Conservation (phyloP, 53 echinoderm and acorn worm genomes). For the Stichopus horrens region DNA sequence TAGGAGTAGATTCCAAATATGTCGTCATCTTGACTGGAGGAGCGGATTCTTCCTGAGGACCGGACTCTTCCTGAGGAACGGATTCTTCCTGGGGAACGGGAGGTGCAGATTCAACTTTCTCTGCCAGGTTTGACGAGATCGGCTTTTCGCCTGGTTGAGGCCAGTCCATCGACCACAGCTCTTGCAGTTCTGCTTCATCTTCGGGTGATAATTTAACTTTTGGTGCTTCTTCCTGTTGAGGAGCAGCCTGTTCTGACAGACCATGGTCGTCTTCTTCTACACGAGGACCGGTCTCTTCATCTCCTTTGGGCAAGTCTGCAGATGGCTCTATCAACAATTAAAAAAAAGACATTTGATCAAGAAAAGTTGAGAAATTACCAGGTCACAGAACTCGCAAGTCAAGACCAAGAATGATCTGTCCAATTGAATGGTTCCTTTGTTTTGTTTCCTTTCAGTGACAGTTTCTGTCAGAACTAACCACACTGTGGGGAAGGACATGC, state of each 20-base stretch:
- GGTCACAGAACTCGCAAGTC: background rate
- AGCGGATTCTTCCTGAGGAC: conserved; percentile 31
- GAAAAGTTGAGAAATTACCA: background rate
- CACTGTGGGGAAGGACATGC: too few relatives aligned
- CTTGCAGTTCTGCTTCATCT: conserved; percentile 62
- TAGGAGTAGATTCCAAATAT: conserved; percentile 7
- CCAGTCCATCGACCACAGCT: conserved; percentile 65
- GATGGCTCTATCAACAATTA: background rate
- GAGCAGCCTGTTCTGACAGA: conserved; percentile 63
- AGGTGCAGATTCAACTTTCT: conserved; percentile 37
- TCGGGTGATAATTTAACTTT: conserved; percentile 55
- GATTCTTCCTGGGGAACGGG: conserved; percentile 20
- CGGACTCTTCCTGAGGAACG: background rate
- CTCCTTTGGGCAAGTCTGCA: conserved; percentile 50
- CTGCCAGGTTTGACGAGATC: background rate
- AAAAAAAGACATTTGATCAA: background rate
- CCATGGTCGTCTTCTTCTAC: conserved; percentile 57
- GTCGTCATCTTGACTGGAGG: conserved; percentile 6
- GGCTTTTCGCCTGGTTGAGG: conserved; percentile 39
- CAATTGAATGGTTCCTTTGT: too few relatives aligned
- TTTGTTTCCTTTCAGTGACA: too few relatives aligned
- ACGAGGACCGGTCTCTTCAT: conserved; percentile 43
- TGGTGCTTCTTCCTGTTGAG: conserved; percentile 35
- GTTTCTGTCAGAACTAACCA: too few relatives aligned
- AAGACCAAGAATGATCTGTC: too few relatives aligned